Conservation (phyloP, 1,140 invertebrate species). For the Trichonephila inaurata region DNA sequence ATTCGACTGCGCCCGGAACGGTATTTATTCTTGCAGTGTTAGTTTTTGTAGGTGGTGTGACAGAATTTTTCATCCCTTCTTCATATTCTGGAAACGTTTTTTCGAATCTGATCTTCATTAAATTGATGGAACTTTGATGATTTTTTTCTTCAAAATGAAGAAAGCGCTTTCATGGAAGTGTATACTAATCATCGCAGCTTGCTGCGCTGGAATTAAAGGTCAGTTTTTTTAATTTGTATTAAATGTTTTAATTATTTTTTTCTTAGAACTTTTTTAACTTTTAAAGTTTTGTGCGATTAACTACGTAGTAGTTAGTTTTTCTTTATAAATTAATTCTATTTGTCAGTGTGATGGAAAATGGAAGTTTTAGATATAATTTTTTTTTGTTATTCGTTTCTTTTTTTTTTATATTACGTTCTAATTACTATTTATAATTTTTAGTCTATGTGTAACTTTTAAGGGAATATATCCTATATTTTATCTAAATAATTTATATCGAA, state of each 20-base stretch:
- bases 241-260: not conserved
- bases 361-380: not conserved
- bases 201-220: slow-evolving; percentile 62
- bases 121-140: slow-evolving; percentile 68
- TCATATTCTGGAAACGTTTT: not conserved
- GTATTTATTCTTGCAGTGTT: slow-evolving; percentile 40
- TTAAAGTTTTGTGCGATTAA: too few relatives aligned
- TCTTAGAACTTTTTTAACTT: too few relatives aligned
- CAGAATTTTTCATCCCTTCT: slow-evolving; percentile 46
- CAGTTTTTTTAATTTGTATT: slow-evolving; percentile 13
- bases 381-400: not conserved
- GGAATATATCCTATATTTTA: too few relatives aligned
- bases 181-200: slow-evolving; percentile 48
- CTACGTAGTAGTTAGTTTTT: too few relatives aligned
- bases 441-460: too few relatives aligned
- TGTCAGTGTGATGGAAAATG: not conserved
- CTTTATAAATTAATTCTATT: not conserved
- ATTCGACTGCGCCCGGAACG: not conserved
- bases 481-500: too few relatives aligned
- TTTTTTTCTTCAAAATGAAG: slow-evolving; percentile 70
- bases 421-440: not conserved
- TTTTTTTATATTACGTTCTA: not conserved
- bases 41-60: slow-evolving; percentile 16
- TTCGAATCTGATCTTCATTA: slow-evolving; percentile 35
- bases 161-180: slow-evolving; percentile 56